Evolutionary conservation across 2,888 invertebrate genomes (phyloP), one percentile per base, ranked within the genome.

Genomic region (Melanchra persicariae): DNA sequence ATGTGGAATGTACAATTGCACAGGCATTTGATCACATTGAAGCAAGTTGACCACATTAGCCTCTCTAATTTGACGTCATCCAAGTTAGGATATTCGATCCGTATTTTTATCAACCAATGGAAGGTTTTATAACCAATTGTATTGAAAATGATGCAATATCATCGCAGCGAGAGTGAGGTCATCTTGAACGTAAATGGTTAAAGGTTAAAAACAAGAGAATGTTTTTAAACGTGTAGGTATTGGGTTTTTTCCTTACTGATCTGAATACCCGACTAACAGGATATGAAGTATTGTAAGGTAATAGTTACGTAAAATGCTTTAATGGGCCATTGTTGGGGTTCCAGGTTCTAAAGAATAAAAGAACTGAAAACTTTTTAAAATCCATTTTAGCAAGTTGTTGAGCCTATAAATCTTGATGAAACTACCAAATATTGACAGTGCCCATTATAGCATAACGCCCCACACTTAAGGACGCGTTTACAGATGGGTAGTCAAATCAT

Each of bases 131-230:
- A 9, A n/a, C 30, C 43, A 26, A 74, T 64, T 49, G 30, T 74
- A 45, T 58, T 30, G 15, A 47, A 59, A 59, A 82, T 79, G 77
- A 79, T 83, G 85, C 86, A 81, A 85, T 81, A 74, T 82, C 82
- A 85, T 85, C 82, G 81, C 85, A 87, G 79, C 66, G 72, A 82
- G 78, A 86, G 88, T 88, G 85, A 88, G 87, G 88, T 84, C 75
- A 80, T 68, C n/a, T 47, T 45, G 45, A 52, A 47, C 30, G n/a
- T 63, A 60, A 63, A 30, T 34, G 37, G 64, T 54, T 70, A 78
- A 76, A 78, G 76, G 70, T 76, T 66, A 62, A 30, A 7, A 51
- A 51, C 49, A 62, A 58, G 78, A 58, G 72, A 74, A 71, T 59
- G 79, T 22, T 70, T 70, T 49, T 75, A 22, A n/a, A 62, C 15